A percentile compares a stretch with the other conserved stretches of the same genome.
These are phyloP conservation scores for Pteropus alecto DNA, from an alignment of 2,113 vertebrate genomes.

Conservation along the genomic window DNA sequence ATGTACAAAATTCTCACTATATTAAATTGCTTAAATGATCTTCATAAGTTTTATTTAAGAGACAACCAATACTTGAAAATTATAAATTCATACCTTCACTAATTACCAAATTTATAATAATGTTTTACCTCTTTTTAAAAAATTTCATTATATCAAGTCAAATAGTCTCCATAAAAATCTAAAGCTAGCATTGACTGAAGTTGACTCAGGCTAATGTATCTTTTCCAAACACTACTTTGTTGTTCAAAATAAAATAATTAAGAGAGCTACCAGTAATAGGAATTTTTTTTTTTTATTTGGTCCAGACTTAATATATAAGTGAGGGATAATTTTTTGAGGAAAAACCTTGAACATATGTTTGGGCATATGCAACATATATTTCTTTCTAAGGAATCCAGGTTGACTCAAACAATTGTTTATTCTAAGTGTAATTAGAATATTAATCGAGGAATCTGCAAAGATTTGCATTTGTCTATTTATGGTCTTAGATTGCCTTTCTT, in stretches of 20 bases:
- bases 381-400: background rate
- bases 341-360: background rate
- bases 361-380: background rate
- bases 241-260: constrained; percentile 18
- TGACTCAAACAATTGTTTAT: constrained; percentile 17
- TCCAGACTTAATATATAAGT: constrained; percentile 13
- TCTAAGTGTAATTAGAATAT: background rate
- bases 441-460: background rate
- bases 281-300: background rate
- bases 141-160: background rate
- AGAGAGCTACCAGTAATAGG: background rate
- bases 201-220: background rate
- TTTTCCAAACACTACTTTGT: constrained; percentile 19
- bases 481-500: background rate
- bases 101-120: background rate
- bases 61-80: background rate
- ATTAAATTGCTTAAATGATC: constrained; percentile 4
- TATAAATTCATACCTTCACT: background rate
- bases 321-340: background rate
- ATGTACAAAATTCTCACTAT: background rate
- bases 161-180: background rate
- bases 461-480: constrained; percentile 23
- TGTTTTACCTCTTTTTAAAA: background rate
- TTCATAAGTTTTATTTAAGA: constrained; percentile 27
- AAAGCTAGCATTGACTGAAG: background rate